Evolutionary conservation across 2,888 invertebrate species (phyloP).

Genomic region (Tupiocoris notatus): DNA sequence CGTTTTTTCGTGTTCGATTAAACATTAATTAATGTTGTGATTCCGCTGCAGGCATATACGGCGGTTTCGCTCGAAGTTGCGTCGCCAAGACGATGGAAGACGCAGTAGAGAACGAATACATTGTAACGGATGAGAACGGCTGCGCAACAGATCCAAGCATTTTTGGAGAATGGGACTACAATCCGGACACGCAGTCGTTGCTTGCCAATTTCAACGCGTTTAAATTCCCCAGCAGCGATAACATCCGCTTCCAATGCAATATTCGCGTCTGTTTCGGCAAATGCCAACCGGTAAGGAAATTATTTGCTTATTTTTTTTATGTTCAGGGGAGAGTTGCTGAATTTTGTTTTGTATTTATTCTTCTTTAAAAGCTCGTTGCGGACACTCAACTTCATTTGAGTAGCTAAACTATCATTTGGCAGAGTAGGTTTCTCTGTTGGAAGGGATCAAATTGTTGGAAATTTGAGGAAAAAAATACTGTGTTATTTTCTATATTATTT

Average conservation of each 20-base stretch:
- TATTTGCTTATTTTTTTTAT: no score
- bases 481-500: no score
- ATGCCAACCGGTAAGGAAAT: constrained; percentile 87
- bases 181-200: constrained; percentile 78
- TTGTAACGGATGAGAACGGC: constrained; percentile 90
- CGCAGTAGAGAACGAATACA: constrained; percentile 83
- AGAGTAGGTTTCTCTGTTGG: no score
- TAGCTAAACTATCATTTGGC: no score
- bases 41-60: constrained; percentile 71
- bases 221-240: constrained; percentile 92
- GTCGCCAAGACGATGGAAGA: constrained; percentile 90
- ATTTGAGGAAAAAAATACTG: no score
- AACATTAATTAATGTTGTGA: not conserved
- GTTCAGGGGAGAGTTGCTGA: no score
- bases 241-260: constrained; percentile 92
- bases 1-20: not conserved
- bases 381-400: no score
- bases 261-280: constrained; percentile 92
- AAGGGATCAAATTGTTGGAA: no score
- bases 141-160: constrained; percentile 90
- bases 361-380: no score
- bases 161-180: constrained; percentile 91
- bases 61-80: constrained; percentile 89
- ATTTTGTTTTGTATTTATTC: no score
- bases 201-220: constrained; percentile 89